These are phyloP conservation scores for Campoplex nolae DNA, from an alignment of 2,888 invertebrate genomes.

Conservation along the genomic window DNA sequence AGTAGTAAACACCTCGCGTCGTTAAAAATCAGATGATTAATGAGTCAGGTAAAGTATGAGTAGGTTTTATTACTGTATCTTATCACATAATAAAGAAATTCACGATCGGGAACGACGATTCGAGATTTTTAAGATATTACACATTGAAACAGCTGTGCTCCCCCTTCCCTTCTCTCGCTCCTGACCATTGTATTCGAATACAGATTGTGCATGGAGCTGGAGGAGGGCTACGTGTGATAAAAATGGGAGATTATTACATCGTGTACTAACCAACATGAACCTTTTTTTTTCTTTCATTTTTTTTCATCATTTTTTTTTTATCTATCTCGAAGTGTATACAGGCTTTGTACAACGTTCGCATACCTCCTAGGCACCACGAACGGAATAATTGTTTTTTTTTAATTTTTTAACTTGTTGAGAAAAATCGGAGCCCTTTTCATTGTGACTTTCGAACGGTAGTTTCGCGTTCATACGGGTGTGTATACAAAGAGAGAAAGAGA, in stretches of 20 bases:
- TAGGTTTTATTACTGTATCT: neutral
- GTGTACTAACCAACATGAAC: neutral
- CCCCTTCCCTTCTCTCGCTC: constrained; percentile 1
- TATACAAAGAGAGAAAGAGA: neutral
- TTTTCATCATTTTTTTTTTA: neutral
- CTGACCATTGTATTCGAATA: neutral
- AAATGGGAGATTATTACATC: constrained; percentile 4
- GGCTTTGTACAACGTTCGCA: neutral
- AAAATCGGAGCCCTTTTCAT: neutral
- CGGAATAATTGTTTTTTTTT: neutral
- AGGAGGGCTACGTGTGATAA: neutral
- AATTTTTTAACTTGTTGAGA: neutral
- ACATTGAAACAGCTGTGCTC: constrained; percentile 46
- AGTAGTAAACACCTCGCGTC: neutral
- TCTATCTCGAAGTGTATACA: neutral
- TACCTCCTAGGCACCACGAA: neutral
- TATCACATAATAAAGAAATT: constrained; percentile 1
- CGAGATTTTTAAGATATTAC: constrained; percentile 8
- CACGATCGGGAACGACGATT: constrained; percentile 28
- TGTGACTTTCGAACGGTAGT: constrained; percentile 13
- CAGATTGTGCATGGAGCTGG: neutral
- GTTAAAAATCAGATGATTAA: neutral
- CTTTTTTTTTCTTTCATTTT: neutral
- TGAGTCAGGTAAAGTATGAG: neutral
- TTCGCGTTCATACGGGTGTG: neutral